These are phyloP conservation scores for Acrobasis consociella DNA, from an alignment of 2,888 invertebrate genomes.

Conservation along the genomic window DNA sequence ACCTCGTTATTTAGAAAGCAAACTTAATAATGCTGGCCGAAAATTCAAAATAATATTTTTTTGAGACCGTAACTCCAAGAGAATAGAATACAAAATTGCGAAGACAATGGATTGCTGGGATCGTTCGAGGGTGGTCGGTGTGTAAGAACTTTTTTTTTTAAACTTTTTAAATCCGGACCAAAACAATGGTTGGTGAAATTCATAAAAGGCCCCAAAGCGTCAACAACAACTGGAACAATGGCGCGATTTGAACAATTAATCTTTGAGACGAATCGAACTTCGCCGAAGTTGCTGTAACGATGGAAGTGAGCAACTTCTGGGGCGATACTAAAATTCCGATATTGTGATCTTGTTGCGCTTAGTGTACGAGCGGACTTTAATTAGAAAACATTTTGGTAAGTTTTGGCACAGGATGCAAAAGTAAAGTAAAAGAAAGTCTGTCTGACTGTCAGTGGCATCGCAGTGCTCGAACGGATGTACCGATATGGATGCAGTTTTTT, in stretches of 20 bases:
- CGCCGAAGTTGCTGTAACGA: conserved; percentile 38
- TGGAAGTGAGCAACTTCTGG: conserved; percentile 34
- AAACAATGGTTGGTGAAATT: conserved; percentile 74
- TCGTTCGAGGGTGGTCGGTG: conserved; percentile 33
- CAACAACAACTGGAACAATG: conserved; percentile 69
- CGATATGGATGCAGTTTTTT: too few relatives aligned
- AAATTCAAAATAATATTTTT: conserved; percentile 31
- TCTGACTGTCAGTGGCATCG: too few relatives aligned
- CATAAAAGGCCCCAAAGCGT: conserved; percentile 70
- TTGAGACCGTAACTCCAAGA: conserved; percentile 28
- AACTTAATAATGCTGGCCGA: conserved; percentile 48
- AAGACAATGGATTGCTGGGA: conserved; percentile 25
- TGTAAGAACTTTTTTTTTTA: conserved; percentile 64
- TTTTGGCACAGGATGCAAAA: too few relatives aligned
- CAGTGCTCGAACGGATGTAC: too few relatives aligned
- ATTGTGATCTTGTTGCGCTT: background rate
- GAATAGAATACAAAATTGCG: conserved; percentile 39
- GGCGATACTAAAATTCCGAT: conserved; percentile 13
- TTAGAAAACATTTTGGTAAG: background rate
- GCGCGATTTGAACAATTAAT: conserved; percentile 72
- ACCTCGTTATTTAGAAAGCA: conserved; percentile 73
- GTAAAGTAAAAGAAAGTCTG: too few relatives aligned
- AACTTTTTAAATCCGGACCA: conserved; percentile 69
- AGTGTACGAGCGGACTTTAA: conserved; percentile 5
- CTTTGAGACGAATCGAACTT: conserved; percentile 71